Evolutionary conservation across 2,113 vertebrate genomes (phyloP).

Genomic region (Ceyx melanurus): DNA sequence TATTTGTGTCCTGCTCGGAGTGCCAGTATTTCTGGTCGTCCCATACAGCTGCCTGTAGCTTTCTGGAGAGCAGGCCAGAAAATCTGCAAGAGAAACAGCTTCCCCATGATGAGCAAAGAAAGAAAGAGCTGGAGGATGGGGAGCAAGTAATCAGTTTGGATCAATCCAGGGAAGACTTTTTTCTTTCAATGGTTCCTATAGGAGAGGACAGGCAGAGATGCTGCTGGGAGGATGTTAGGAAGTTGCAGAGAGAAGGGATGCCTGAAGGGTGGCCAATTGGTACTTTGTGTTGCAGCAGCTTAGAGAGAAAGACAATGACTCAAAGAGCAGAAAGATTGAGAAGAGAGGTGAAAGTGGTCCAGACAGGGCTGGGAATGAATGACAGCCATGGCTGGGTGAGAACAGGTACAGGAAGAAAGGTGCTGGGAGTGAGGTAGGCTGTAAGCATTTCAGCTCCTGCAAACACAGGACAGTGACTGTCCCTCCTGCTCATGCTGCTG

Average conservation of each 20-base stretch:
- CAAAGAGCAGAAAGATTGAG: not conserved
- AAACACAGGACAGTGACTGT: not conserved
- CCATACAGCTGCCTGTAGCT: rapidly evolving
- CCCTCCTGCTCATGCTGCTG: not conserved
- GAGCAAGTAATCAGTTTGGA: not conserved
- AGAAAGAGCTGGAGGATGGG: not conserved
- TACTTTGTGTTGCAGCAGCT: not conserved
- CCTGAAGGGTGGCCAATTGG: not conserved
- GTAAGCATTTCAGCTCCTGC: not conserved
- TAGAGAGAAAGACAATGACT: not conserved
- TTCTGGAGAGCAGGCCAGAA: not conserved
- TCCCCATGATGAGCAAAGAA: rapidly evolving
- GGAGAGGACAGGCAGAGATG: not conserved
- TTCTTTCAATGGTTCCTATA: not conserved
- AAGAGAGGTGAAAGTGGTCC: not conserved
- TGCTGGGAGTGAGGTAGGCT: not conserved
- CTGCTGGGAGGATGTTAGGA: not conserved
- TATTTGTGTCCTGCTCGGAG: not conserved
- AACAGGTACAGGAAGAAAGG: not conserved
- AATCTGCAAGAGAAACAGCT: not conserved
- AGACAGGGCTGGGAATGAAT: not conserved
- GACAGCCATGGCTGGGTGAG: not conserved
- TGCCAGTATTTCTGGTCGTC: rapidly evolving
- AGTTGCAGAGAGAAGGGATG: not conserved
- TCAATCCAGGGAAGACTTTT: not conserved